Percentiles rank a stretch among this genome's conserved stretches.
Conservation (phyloP, 2,888 invertebrate genomes). For the Trachelus stipa region DNA sequence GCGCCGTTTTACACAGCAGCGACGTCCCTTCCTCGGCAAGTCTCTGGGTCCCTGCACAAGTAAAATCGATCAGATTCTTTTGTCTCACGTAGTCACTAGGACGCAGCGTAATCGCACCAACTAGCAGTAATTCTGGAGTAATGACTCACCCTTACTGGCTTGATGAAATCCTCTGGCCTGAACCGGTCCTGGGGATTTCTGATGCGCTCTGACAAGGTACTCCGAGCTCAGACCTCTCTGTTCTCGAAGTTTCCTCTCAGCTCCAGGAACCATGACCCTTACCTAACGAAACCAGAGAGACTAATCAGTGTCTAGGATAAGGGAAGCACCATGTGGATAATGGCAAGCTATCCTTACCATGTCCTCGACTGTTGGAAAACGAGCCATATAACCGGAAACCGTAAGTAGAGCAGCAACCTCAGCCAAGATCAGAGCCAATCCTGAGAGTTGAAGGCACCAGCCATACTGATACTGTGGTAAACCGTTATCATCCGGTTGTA, state of each 20-base stretch:
- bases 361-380: slow-evolving; percentile 73
- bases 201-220: slow-evolving; percentile 66
- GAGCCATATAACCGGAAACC: slow-evolving; percentile 72
- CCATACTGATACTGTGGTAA: slow-evolving; percentile 71
- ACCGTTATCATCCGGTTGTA: slow-evolving; percentile 52
- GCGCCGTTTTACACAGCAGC: slow-evolving; percentile 61
- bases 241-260: slow-evolving; percentile 71
- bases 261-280: slow-evolving; percentile 73
- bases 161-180: slow-evolving; percentile 56
- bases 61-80: slow-evolving; percentile 11
- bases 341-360: slow-evolving; percentile 66
- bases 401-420: slow-evolving; percentile 72
- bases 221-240: slow-evolving; percentile 70
- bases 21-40: slow-evolving; percentile 62
- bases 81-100: not conserved
- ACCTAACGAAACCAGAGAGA: slow-evolving; percentile 62
- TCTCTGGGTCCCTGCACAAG: slow-evolving; percentile 47
- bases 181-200: slow-evolving; percentile 59
- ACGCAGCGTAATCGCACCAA: not conserved
- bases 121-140: not conserved
- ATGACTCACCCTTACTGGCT: slow-evolving; percentile 52
- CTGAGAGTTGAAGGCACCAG: slow-evolving; percentile 74
- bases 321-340: not conserved
- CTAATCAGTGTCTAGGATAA: not conserved
- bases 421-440: slow-evolving; percentile 72